Evolutionary conservation across 1,140 invertebrate genomes (phyloP).

Genomic region (Acromyrmex heyeri): DNA sequence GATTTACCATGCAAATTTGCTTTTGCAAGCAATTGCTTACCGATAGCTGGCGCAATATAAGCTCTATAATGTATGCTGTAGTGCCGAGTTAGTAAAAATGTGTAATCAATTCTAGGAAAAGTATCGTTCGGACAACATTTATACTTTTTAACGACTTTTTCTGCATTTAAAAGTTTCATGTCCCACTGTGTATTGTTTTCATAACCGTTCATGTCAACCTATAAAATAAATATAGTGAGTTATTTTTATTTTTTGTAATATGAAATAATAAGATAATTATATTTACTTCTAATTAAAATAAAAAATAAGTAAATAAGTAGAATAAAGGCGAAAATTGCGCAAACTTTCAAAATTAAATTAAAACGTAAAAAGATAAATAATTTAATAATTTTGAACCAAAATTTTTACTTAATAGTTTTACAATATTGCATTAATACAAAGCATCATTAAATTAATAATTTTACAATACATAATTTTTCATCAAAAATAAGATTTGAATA

Average conservation of each 20-base stretch:
- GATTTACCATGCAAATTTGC: neutral
- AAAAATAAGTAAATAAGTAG: neutral
- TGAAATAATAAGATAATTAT: neutral
- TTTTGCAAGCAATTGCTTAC: slow-evolving; percentile 77
- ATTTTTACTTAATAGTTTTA: neutral
- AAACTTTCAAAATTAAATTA: neutral
- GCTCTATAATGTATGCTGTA: slow-evolving; percentile 80
- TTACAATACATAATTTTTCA: neutral
- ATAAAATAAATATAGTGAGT: neutral
- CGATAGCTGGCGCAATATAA: slow-evolving; percentile 85
- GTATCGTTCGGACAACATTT: slow-evolving; percentile 85
- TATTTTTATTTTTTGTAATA: neutral
- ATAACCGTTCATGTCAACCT: slow-evolving; percentile 62
- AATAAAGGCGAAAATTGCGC: neutral
- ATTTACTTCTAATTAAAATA: neutral
- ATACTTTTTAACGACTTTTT: slow-evolving; percentile 77
- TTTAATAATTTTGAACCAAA: neutral
- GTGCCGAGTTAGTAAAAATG: slow-evolving; percentile 85
- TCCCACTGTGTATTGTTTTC: slow-evolving; percentile 78
- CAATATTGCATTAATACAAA: neutral
- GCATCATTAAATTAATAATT: neutral
- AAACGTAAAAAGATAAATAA: neutral
- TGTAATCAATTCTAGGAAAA: slow-evolving; percentile 85
- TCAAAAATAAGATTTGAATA: neutral
- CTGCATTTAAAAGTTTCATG: slow-evolving; percentile 76